Evolutionary conservation across 2,797 vertebrate species (phyloP), one percentile per base, ranked within the genome.

Genomic region (Novumbra hubbsi): DNA sequence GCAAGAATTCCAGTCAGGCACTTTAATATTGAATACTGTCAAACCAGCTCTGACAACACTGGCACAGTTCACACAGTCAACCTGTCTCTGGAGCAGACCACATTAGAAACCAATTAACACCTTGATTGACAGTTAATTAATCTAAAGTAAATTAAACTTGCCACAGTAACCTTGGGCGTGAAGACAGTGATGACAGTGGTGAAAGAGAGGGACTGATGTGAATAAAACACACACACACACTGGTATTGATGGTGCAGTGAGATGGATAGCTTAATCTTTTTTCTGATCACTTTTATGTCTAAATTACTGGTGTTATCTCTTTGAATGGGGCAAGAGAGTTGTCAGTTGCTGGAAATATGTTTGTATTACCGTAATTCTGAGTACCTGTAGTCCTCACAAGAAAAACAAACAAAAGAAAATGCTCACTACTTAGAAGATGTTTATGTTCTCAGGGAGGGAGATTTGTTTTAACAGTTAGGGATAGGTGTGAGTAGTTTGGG

Each of bases 41-140:
- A 86, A 89, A 91, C 83, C 80, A 86, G 88, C 84, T 82, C 90
- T 90, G 90, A 90, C 92, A 91, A 87, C 68, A 78, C 78, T 72
- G 78, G 78, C 76, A 85, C 76, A 24, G 1, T 85, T 87, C 88
- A 81, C 86, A 88, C 84, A 81, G 28, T 16, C 86, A 88, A 84
- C 84, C 86, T 84, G 84, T 91, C 90, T 81, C 82, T 12, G 71
- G 90, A 85, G 88, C 78, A 77, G 78, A 82, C 74, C 85, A 83
- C 91, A 91, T 91, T 90, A 91, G 87, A 80, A 91, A 92, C 93
- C 91, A 92, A 94, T 94, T 92, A 92, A 87, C 83, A 74, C 74
- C 79, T 85, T 92, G 93, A 94, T 93, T 92, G 93, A 93, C 91
- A 92, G 90, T 91, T 93, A 92, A 94, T 94, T 93, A 91, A 92